These are phyloP conservation scores for Orthosia gothica DNA, from an alignment of 2,888 invertebrate genomes.

Conservation along the genomic window DNA sequence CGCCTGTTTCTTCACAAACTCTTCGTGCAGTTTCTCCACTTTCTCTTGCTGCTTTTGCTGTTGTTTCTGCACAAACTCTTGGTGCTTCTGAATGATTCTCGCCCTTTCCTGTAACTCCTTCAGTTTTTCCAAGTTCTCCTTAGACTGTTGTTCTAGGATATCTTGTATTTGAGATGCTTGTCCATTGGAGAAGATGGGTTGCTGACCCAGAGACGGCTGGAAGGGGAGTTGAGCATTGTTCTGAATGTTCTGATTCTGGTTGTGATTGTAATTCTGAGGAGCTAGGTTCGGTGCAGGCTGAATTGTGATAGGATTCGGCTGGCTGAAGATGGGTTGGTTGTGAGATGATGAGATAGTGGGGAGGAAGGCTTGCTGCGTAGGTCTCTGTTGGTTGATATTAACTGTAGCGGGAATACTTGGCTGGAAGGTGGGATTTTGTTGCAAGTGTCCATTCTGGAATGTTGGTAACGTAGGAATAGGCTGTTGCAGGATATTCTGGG, in stretches of 20 bases:
- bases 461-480: slow-evolving; percentile 82
- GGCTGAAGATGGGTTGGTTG: slow-evolving; percentile 82
- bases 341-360: slow-evolving; percentile 81
- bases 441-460: slow-evolving; percentile 80
- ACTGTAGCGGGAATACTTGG: slow-evolving; percentile 76
- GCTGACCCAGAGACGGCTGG: slow-evolving; percentile 83
- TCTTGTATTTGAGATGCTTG: slow-evolving; percentile 91
- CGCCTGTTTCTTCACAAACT: slow-evolving; percentile 94
- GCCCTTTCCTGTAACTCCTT: slow-evolving; percentile 94
- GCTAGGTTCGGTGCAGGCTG: slow-evolving; percentile 88
- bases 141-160: slow-evolving; percentile 92
- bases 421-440: slow-evolving; percentile 80
- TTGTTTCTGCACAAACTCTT: slow-evolving; percentile 95
- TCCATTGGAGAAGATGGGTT: slow-evolving; percentile 87
- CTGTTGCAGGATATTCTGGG: slow-evolving; percentile 82
- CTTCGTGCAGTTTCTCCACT: slow-evolving; percentile 94
- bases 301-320: slow-evolving; percentile 86
- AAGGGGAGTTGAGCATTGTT: slow-evolving; percentile 85
- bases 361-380: slow-evolving; percentile 84
- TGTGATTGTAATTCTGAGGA: slow-evolving; percentile 76
- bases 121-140: slow-evolving; percentile 92
- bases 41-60: slow-evolving; percentile 95
- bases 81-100: slow-evolving; percentile 94
- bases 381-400: slow-evolving; percentile 84
- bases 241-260: slow-evolving; percentile 51